Conservation (phyloP, 2,888 invertebrate species). For the Zhuqinia jingwanae region DNA sequence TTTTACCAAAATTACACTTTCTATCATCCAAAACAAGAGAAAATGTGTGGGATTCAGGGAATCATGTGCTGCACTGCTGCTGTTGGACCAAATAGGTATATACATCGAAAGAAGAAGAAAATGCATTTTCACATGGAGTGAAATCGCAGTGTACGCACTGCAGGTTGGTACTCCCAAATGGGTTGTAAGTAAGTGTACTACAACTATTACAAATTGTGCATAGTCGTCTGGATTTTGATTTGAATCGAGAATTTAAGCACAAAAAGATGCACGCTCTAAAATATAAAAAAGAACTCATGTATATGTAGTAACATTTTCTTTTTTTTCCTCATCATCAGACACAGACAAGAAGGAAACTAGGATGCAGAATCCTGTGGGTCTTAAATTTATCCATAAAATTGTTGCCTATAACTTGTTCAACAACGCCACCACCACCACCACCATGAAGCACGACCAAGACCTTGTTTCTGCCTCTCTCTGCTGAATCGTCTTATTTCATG, state of each 20-base stretch:
- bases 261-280: constrained; percentile 45
- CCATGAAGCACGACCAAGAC: constrained; percentile 58
- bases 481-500: constrained; percentile 47
- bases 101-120: constrained; percentile 12
- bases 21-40: neutral
- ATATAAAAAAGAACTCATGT: neutral
- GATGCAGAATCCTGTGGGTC: constrained; percentile 63
- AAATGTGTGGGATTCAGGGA: neutral
- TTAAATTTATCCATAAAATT: constrained; percentile 57
- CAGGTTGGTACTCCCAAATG: too few relatives aligned
- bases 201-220: too few relatives aligned
- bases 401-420: constrained; percentile 41
- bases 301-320: constrained; percentile 5
- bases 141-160: too few relatives aligned
- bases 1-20: constrained; percentile 4
- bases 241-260: constrained; percentile 53
- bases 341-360: neutral
- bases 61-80: too few relatives aligned
- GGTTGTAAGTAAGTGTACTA: too few relatives aligned
- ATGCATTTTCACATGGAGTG: constrained; percentile 30
- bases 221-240: too few relatives aligned
- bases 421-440: too few relatives aligned
- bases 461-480: neutral
- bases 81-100: neutral
- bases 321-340: neutral